Evolutionary conservation across 2,888 invertebrate species (phyloP).

Genomic region (Dasysyrphus albostriatus): DNA sequence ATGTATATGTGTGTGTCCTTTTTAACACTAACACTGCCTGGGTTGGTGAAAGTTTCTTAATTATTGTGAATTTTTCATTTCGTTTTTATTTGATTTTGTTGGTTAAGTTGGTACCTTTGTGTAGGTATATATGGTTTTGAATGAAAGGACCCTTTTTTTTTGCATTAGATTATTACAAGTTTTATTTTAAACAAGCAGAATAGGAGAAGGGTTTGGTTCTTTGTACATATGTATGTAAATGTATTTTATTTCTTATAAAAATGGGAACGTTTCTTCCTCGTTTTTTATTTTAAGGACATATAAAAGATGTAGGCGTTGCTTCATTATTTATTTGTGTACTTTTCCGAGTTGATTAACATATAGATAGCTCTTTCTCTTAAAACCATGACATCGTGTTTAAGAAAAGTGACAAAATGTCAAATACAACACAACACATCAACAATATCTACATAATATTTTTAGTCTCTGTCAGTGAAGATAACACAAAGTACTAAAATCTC

Average conservation of each 20-base stretch:
- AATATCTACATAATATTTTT: too few species aligned
- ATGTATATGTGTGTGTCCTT: constrained; percentile 43
- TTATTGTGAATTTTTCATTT: constrained; percentile 66
- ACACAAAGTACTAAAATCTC: too few species aligned
- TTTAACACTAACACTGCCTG: constrained; percentile 17
- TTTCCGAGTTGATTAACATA: constrained; percentile 47
- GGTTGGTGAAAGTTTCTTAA: constrained; percentile 63
- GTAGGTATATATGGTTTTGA: constrained; percentile 5
- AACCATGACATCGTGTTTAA: constrained; percentile 35
- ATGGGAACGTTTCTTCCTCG: not conserved
- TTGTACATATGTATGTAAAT: too few species aligned
- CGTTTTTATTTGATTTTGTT: constrained; percentile 14
- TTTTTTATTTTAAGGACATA: constrained; percentile 11
- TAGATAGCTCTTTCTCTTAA: constrained; percentile 31
- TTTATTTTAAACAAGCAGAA: constrained; percentile 41
- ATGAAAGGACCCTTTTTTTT: constrained; percentile 22
- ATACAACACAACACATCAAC: too few species aligned
- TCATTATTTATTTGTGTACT: constrained; percentile 19
- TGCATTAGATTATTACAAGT: constrained; percentile 13
- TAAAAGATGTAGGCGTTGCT: not conserved
- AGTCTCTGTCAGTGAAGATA: too few species aligned
- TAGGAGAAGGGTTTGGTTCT: not conserved
- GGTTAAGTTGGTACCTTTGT: not conserved
- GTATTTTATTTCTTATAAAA: not conserved
- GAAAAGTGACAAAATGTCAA: constrained; percentile 9